These are phyloP conservation scores for Hoplodrina ambigua DNA, from an alignment of 2,888 invertebrate genomes.

Conservation along the genomic window DNA sequence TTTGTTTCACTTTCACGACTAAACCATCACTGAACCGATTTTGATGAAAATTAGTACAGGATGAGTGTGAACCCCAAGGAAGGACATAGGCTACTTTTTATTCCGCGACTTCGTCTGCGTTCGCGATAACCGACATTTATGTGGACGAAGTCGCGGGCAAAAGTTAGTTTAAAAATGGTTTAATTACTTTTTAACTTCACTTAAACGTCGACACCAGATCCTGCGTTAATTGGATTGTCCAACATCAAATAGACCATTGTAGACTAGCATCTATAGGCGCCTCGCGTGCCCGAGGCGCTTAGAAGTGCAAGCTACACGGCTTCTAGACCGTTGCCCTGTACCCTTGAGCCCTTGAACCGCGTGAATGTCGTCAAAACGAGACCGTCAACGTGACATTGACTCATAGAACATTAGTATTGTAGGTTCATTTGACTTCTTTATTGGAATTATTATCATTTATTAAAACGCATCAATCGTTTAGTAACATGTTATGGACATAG, in stretches of 20 bases:
- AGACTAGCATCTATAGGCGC: neutral
- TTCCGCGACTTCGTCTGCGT: too few relatives aligned
- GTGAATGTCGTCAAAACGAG: neutral
- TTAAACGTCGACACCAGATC: too few relatives aligned
- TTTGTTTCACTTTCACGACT: too few relatives aligned
- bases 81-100: too few relatives aligned
- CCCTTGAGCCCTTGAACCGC: conserved; percentile 5
- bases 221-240: neutral
- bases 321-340: conserved; percentile 7
- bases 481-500: too few relatives aligned
- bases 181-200: too few relatives aligned
- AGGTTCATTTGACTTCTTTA: neutral
- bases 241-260: neutral
- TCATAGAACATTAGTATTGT: conserved; percentile 1
- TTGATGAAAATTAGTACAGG: too few relatives aligned
- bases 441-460: neutral
- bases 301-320: conserved; percentile 14
- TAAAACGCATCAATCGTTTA: neutral
- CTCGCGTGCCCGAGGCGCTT: neutral
- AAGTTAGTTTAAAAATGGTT: too few relatives aligned
- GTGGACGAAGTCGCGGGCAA: too few relatives aligned
- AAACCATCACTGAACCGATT: too few relatives aligned
- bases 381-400: neutral
- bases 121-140: too few relatives aligned
- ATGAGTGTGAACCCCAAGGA: too few relatives aligned